phyloP scores from a whole-genome alignment of 2,797 vertebrate species.

The Xiphorhynchus erythropygius region DNA sequence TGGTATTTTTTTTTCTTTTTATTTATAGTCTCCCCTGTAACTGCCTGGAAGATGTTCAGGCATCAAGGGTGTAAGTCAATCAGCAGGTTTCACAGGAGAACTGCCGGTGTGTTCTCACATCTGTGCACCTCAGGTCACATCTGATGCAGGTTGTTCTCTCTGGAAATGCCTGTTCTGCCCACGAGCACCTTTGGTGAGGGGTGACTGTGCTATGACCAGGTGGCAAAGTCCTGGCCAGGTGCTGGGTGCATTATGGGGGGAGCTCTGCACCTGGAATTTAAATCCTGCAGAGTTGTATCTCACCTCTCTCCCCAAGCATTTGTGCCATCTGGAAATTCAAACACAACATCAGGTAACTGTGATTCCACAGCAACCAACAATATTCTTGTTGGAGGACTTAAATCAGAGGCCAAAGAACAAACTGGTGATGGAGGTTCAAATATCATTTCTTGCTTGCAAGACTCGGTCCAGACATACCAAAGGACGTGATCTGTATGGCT shows the following conservation, averaged over 20 bases:
- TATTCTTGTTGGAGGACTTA: background rate
- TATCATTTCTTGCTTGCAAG: background rate
- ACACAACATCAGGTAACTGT: fast-evolving
- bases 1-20: background rate
- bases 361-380: background rate
- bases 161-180: background rate
- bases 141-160: background rate
- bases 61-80: background rate
- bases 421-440: background rate
- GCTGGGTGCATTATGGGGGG: background rate
- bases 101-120: background rate
- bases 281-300: background rate
- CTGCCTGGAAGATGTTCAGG: background rate
- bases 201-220: background rate
- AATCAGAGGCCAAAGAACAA: slow-evolving; percentile 12
- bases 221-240: background rate
- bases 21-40: background rate
- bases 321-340: background rate
- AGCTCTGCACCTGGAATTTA: background rate
- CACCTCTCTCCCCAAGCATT: background rate
- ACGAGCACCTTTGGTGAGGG: background rate
- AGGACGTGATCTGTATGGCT: background rate
- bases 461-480: background rate
- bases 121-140: background rate
- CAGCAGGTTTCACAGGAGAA: background rate